Base-by-base conservation (phyloP, 2,113 vertebrate species). In the Psittacara wagleri region DNA sequence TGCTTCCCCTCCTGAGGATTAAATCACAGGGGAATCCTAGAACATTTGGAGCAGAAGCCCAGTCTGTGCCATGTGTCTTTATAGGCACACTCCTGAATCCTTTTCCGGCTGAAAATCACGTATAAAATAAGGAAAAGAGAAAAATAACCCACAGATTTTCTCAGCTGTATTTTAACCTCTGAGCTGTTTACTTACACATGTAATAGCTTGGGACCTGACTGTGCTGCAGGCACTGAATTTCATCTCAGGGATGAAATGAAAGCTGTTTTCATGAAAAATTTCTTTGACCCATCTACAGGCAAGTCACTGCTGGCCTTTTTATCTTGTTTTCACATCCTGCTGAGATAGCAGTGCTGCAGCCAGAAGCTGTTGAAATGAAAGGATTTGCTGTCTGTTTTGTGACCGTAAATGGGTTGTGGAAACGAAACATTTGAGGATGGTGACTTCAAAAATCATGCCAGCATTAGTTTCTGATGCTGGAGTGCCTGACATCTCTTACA, bases 271-370 rank as follows among this genome's bases (percentile, higher is more conserved):
- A 25, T 68, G 73, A 95, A 92, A 92, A 78, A 78, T 88, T 84
- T 88, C 83, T 89, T 73, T 95, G 88, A 92, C 91, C 88, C 69
- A 75, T 94, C 83, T 86, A 20, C 55, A 75, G 43, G 69, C 51
- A 75, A 94, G 88, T 95, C 89, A 68, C 55, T 91, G 64, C 69
- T 84, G 48, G 76, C 27, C 55, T 92, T 93, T 95, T 96, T 78
- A 95, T 91, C 86, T 95, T 91, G 92, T 61, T 73, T 89, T 83
- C 55, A 31, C 29, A 84, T 95, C 61, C 86, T 95, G 92, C 95
- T 95, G 94, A 94, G 73, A 78, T 19, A 89, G 94, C 86, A 84
- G 13, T 62, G 77, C 83, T 76, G 83, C 89, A 95, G 83, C 93
- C 86, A 95, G 77, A 78, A 91, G 70, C 0, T 92, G 80, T 52